Percentiles rank a stretch among this genome's conserved stretches.
Evolutionary conservation across 2,113 vertebrate genomes (phyloP).

Genomic region (Spheniscus mendiculus): DNA sequence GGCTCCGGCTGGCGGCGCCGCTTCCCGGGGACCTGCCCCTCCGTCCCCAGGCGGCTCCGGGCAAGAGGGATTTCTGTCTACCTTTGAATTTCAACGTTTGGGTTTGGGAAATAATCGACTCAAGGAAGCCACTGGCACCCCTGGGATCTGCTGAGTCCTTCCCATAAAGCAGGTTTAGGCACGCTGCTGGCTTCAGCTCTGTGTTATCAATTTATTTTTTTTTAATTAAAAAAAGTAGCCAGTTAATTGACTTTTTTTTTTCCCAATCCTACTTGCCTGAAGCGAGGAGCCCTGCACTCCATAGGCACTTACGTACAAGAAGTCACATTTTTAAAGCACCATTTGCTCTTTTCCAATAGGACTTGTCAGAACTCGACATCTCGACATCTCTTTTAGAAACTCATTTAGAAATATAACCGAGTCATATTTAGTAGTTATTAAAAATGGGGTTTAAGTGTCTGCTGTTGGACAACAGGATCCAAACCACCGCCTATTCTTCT

Average conservation of each 20-base stretch:
- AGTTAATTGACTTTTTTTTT: background rate
- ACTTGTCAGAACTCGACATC: background rate
- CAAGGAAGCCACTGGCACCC: background rate
- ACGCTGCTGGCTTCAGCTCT: background rate
- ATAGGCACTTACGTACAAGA: background rate
- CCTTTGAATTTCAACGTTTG: background rate
- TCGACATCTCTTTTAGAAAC: background rate
- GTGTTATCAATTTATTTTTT: background rate
- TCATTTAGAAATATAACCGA: background rate
- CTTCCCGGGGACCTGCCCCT: background rate
- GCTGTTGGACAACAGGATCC: background rate
- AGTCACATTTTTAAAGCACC: background rate
- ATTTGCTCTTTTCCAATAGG: background rate
- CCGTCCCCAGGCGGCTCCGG: accelerated
- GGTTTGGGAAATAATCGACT: background rate
- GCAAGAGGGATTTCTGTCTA: background rate
- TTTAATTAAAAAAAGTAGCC: background rate
- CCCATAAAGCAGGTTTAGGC: background rate
- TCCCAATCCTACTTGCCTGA: background rate
- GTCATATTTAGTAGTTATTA: background rate
- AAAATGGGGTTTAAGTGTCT: background rate
- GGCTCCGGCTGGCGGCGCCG: background rate
- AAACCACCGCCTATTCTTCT: background rate
- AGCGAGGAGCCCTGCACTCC: background rate
- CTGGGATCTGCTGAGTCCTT: background rate